Base-by-base conservation (phyloP, 2,888 invertebrate species). In the Charanyca ferruginea region DNA sequence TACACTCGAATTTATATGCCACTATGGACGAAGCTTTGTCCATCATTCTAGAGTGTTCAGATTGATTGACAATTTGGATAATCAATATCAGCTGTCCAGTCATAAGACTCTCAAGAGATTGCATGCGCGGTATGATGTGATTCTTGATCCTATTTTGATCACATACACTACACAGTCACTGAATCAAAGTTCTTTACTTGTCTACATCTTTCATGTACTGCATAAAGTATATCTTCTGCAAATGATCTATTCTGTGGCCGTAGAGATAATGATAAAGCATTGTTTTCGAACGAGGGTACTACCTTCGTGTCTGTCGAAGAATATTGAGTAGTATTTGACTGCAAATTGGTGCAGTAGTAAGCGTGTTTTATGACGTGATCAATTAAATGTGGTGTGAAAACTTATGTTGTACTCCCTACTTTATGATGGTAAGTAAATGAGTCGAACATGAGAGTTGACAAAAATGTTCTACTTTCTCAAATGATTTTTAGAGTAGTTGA, bases 211-310 rank as follows among this genome's bases (percentile, higher is more conserved):
- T 18, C 0, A 8, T 16, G 25, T 11, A 18, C 22, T 25, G 16
- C 8, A 20, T 35, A 1, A 35, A 72, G 25, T 54, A 28, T 42
- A 47, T 42, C 54, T 72, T 72, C 62, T 69, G 70, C 8, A 22
- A 13, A n/a, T 41, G 2, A 18, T 69, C 11, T 62, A 23, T 32
- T 32, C 18, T 38, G 22, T 53, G 52, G 6, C 8, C 18, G 9
- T 55, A 60, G 9, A 66, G 38, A 66, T 49, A 52, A 63, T 63
- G 45, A 44, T 62, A 55, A 63, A 48, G 76, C 70, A 63, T 69
- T 70, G 73, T 75, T 53, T 75, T 75, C 47, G 47, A 57, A 44
- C 52, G 55, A 41, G 20, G 47, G 47, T 48, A 74, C 67, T 61
- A 73, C 44, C 47, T 52, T 41, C 18, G 47, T 63, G 38, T 9